These are phyloP conservation scores for Panagrolaimus sp. DNA, from an alignment of 1,140 invertebrate genomes.

Conservation along the genomic window DNA sequence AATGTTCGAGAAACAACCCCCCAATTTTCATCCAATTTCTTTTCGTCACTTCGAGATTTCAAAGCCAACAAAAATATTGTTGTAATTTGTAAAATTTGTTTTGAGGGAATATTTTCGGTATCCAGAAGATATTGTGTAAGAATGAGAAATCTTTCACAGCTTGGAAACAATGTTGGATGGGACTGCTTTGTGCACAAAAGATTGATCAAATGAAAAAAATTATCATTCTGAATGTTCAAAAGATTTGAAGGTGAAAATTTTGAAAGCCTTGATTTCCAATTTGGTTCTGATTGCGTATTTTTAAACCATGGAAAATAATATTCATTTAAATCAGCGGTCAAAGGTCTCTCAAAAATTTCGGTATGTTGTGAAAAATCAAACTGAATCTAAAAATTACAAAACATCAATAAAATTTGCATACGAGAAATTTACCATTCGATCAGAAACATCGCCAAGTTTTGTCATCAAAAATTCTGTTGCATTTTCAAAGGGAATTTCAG, in stretches of 20 bases:
- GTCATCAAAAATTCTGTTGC: neutral
- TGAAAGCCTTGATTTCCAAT: neutral
- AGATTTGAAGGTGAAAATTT: neutral
- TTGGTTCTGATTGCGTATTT: neutral
- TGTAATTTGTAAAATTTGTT: neutral
- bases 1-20: neutral
- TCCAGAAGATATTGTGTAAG: neutral
- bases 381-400: neutral
- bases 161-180: neutral
- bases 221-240: neutral
- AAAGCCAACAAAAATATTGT: neutral
- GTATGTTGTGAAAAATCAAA: neutral
- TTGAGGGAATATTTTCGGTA: neutral
- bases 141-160: neutral
- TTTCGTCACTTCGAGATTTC: neutral
- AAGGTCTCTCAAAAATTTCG: neutral
- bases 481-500: neutral
- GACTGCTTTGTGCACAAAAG: neutral
- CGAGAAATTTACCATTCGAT: neutral
- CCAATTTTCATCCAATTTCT: neutral
- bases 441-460: neutral
- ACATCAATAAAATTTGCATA: neutral
- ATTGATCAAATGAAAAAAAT: constrained; percentile 1
- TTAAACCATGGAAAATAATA: constrained; percentile 1
- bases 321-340: neutral